Percentiles rank a stretch among this genome's conserved stretches.
These are phyloP conservation scores for Melanerpes aurifrons DNA, from an alignment of 2,113 vertebrate genomes.

Conservation along the genomic window DNA sequence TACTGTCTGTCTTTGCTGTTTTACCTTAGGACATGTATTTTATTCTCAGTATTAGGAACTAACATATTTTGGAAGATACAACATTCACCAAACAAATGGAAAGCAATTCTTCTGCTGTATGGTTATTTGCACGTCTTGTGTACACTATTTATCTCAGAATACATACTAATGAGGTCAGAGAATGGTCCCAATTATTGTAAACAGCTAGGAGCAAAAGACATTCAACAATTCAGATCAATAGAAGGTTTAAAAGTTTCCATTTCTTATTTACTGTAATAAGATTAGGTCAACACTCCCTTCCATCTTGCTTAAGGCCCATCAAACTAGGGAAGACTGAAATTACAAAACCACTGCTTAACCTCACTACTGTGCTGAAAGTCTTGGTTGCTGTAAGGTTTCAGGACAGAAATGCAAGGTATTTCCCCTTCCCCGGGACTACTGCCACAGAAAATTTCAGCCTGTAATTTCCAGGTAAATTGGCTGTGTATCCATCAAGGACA, in stretches of 20 bases:
- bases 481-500: background rate
- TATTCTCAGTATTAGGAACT: background rate
- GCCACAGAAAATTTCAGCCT: background rate
- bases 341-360: background rate
- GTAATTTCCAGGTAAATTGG: background rate
- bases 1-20: background rate
- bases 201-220: background rate
- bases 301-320: background rate
- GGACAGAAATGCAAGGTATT: background rate
- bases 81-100: background rate
- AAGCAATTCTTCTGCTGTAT: background rate
- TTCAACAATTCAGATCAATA: background rate
- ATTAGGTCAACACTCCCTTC: background rate
- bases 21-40: background rate
- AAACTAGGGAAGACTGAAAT: background rate
- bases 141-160: background rate
- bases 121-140: background rate
- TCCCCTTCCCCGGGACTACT: background rate
- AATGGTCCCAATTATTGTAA: slow-evolving; percentile 4
- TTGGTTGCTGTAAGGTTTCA: background rate
- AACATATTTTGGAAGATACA: background rate
- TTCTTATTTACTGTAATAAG: slow-evolving; percentile 4
- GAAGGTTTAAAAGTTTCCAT: background rate
- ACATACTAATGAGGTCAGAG: background rate
- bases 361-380: background rate